These are phyloP conservation scores for Liasis olivaceus DNA, from an alignment of 2,797 vertebrate species.

Conservation along the genomic window DNA sequence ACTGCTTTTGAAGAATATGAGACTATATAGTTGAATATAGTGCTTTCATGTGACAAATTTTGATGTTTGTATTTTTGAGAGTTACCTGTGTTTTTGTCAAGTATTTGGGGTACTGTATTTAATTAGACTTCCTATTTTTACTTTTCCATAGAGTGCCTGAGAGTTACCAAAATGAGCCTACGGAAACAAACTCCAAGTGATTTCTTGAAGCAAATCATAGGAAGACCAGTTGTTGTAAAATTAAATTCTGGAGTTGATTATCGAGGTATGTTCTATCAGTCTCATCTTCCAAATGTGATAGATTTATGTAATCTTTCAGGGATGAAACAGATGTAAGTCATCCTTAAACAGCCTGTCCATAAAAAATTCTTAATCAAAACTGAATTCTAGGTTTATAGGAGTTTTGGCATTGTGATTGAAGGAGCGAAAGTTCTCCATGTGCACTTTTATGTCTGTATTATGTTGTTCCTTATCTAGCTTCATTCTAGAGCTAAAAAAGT, in stretches of 20 bases:
- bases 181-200: constrained; percentile 98
- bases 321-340: not conserved
- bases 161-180: constrained; percentile 86
- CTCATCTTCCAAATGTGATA: not conserved
- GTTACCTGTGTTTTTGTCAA: not conserved
- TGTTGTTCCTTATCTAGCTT: not conserved
- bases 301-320: not conserved
- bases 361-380: not conserved
- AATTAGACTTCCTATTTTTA: constrained; percentile 17
- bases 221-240: constrained; percentile 97
- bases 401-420: not conserved
- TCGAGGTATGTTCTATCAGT: constrained; percentile 81
- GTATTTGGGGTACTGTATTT: not conserved
- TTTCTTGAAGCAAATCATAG: constrained; percentile 98
- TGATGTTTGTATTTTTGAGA: not conserved
- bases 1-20: not conserved
- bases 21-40: not conserved
- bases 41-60: not conserved
- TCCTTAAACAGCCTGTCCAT: not conserved
- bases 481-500: too few relatives aligned
- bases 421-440: not conserved
- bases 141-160: constrained; percentile 36
- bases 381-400: not conserved
- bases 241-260: constrained; percentile 99
- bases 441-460: not conserved